A percentile compares a stretch with the other conserved stretches of the same genome.
These are phyloP conservation scores for Temnothorax nylanderi DNA, from an alignment of 1,140 invertebrate genomes.

Conservation along the genomic window DNA sequence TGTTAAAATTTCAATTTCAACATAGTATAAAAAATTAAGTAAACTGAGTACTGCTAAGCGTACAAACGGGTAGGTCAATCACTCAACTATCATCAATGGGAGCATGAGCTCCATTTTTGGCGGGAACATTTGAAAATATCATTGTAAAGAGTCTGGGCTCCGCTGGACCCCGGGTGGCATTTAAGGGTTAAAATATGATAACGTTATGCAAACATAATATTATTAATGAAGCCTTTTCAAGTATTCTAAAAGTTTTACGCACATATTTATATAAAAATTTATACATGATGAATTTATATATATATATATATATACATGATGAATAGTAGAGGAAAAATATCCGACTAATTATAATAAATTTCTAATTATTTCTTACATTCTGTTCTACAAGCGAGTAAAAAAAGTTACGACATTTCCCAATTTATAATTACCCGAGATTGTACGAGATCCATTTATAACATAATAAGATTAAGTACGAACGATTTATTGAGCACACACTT, in stretches of 20 bases:
- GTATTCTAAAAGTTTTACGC: background rate
- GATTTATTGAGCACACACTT: background rate
- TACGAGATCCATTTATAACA: background rate
- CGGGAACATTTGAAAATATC: no score
- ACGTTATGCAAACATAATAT: background rate
- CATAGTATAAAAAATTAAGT: no score
- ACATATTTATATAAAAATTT: background rate
- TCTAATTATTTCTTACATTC: background rate
- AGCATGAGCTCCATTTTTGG: no score
- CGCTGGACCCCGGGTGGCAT: no score
- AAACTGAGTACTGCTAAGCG: no score
- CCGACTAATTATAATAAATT: background rate
- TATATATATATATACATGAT: no score
- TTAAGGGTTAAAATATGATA: background rate
- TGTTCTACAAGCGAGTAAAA: background rate
- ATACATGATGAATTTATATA: no score
- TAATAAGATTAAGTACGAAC: conserved; percentile 17
- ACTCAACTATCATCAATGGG: no score
- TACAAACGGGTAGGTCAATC: no score
- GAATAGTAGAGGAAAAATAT: background rate
- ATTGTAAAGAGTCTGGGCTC: no score
- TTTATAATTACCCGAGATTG: background rate
- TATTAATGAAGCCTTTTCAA: background rate
- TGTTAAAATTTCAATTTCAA: no score
- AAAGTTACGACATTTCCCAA: no score